phyloP scores from a whole-genome alignment of 2,888 invertebrate species.

The Synergus umbraculus region DNA sequence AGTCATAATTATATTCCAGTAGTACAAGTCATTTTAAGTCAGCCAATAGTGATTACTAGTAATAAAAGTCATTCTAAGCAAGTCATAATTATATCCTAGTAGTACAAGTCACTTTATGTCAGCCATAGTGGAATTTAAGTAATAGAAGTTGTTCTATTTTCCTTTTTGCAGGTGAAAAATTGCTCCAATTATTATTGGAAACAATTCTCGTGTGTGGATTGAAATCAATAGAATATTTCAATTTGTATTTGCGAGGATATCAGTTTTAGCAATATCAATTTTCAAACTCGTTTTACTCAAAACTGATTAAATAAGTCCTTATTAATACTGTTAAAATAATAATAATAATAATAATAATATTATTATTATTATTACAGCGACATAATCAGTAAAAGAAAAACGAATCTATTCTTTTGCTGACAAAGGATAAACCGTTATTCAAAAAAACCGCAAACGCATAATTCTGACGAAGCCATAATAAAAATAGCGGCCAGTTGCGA shows the following conservation, averaged over 20 bases:
- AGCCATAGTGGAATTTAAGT: too few relatives aligned
- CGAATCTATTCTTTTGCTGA: background rate
- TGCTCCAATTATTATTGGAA: background rate
- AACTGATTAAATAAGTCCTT: background rate
- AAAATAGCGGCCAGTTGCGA: background rate
- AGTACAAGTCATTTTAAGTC: too few relatives aligned
- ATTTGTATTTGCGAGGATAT: background rate
- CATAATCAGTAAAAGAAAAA: background rate
- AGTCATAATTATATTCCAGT: too few relatives aligned
- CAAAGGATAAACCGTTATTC: background rate
- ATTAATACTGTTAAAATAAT: background rate
- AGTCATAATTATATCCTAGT: too few relatives aligned
- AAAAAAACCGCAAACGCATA: background rate
- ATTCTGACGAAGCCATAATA: conserved; percentile 11
- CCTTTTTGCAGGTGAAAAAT: background rate
- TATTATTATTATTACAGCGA: background rate
- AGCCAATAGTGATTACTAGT: too few relatives aligned
- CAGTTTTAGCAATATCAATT: background rate
- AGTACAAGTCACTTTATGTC: too few relatives aligned
- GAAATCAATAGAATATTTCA: background rate
- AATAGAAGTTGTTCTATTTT: background rate
- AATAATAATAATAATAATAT: too few relatives aligned
- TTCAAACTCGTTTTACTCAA: background rate
- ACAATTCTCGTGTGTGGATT: conserved; percentile 9
- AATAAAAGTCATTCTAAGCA: too few relatives aligned